Evolutionary conservation across 2,888 invertebrate species (phyloP).

Genomic region (Drosophila borborema): DNA sequence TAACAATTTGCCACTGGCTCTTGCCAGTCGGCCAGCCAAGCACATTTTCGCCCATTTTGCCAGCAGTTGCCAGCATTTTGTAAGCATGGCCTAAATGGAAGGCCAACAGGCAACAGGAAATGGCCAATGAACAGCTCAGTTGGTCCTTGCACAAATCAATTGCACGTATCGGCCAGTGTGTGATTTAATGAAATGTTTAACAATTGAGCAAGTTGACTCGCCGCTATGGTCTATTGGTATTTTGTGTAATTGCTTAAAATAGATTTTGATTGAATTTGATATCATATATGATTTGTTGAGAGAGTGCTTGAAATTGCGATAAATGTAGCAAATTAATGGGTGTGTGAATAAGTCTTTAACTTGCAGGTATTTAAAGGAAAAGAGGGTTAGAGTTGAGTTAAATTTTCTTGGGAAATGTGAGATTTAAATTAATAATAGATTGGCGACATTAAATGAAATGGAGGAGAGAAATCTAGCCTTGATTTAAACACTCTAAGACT

Average conservation of each 20-base stretch:
- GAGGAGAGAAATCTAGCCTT: no score
- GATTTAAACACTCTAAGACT: no score
- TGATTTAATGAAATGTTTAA: conserved; percentile 41
- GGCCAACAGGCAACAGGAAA: conserved; percentile 6
- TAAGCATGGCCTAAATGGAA: conserved; percentile 27
- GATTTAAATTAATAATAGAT: no score
- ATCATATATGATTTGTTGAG: not conserved
- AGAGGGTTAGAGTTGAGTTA: not conserved
- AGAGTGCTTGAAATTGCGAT: not conserved
- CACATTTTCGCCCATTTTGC: conserved; percentile 1
- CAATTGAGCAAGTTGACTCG: conserved; percentile 18
- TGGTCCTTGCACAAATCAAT: conserved; percentile 29
- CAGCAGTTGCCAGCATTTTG: conserved; percentile 33
- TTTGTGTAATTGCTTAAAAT: not conserved
- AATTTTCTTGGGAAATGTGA: not conserved
- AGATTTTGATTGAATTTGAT: not conserved
- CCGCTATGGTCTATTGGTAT: not conserved
- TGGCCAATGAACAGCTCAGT: conserved; percentile 18
- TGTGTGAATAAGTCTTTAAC: not conserved
- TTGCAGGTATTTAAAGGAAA: not conserved
- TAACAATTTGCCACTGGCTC: conserved; percentile 53
- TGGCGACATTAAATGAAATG: no score
- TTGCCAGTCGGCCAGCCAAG: not conserved
- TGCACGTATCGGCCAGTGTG: conserved; percentile 9
- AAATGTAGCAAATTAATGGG: not conserved